Conservation (phyloP, 1,140 invertebrate genomes). For the Musca domestica region DNA sequence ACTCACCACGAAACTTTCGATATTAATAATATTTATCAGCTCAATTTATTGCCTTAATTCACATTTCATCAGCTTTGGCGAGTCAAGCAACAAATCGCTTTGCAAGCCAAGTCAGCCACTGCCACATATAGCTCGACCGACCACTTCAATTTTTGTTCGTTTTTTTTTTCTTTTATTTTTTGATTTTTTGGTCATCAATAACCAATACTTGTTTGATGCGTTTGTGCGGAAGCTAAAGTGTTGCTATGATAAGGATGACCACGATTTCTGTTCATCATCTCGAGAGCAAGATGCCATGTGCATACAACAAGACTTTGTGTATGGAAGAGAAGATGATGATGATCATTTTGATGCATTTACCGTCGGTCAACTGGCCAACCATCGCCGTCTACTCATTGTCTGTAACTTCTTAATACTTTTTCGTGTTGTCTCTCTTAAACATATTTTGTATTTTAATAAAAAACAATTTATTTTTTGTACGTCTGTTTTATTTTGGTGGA, state of each 20-base stretch:
- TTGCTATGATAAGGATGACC: too few relatives aligned
- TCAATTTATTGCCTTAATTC: conserved; percentile 22
- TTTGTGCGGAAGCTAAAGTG: too few relatives aligned
- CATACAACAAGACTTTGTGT: too few relatives aligned
- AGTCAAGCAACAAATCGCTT: background rate
- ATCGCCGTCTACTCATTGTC: too few relatives aligned
- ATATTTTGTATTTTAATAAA: background rate
- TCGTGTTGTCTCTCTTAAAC: too few relatives aligned
- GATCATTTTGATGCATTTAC: too few relatives aligned
- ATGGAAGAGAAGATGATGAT: too few relatives aligned
- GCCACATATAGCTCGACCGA: background rate
- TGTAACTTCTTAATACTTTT: too few relatives aligned
- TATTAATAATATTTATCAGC: conserved; percentile 22
- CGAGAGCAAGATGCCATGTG: too few relatives aligned
- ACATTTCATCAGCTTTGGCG: conserved; percentile 9
- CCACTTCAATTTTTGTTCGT: background rate
- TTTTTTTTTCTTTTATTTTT: background rate
- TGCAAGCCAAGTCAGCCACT: background rate
- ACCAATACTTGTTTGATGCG: background rate
- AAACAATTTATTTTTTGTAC: conserved; percentile 17
- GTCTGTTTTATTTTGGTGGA: too few relatives aligned
- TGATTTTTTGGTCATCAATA: conserved; percentile 15
- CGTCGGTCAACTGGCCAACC: too few relatives aligned
- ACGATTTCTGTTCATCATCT: too few relatives aligned
- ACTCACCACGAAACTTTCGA: background rate